Evolutionary conservation across 2,113 vertebrate species (phyloP), one percentile per base, ranked within the genome.

Genomic region (Chaetodon trifascialis): DNA sequence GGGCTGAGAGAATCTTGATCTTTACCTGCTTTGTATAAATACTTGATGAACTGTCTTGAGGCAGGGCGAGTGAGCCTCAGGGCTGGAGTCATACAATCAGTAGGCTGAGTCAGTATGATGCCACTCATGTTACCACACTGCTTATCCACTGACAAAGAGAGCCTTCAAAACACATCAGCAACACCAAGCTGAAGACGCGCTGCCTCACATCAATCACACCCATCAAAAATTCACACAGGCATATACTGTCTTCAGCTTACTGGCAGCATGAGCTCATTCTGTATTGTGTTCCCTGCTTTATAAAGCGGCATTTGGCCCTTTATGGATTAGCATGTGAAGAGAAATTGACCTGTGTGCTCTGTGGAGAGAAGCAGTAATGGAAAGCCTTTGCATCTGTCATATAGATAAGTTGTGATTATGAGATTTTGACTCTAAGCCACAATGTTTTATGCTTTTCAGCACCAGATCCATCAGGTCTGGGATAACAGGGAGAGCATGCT

Each of bases 151-250:
- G 82, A 92, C 92, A 93, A 89, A 91, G 83, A 85, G 74, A 89
- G 84, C 84, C 89, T 91, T 92, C 93, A 92, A 30, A 86, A 87
- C 67, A 76, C 85, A 81, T 92, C 90, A 89, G 81, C 88, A 67
- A 72, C 51, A 71, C 44, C 76, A 42, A 80, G 74, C 4, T 79
- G 84, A 82, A 87, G 83, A 58, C 66, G 71, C 49, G 62, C 70
- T 63, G 70, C 58, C 82, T 83, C 82, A 46, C 88, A 91, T 91
- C 91, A 90, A 85, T 94, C 93, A 91, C 4, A 9, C 30, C 12
- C 70, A 72, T 89, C 76, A 86, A 76, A 83, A 88, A 82, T 58
- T 84, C 79, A 80, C 60, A 75, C 75, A 67, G 73, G 68, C 79
- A 87, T 83, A 90, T 40, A 52, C 51, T 47, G 68, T 42, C 68